These are phyloP conservation scores for Lasioglossum vierecki DNA, from an alignment of 2,888 invertebrate genomes.

Conservation along the genomic window DNA sequence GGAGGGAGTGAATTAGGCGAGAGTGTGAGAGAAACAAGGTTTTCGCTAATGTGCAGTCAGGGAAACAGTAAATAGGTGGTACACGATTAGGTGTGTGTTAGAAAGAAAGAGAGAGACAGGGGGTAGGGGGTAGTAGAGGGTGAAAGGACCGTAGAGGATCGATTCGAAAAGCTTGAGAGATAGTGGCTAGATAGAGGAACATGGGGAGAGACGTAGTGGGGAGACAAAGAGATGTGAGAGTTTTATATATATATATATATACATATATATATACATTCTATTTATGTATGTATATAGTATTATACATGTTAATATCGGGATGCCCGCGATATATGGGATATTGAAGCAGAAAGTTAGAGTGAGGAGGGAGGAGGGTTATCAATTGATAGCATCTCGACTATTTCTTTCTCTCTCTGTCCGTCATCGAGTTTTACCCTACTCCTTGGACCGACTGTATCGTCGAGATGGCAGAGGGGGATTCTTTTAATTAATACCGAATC, in stretches of 20 bases:
- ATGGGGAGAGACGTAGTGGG: neutral
- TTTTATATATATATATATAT: slow-evolving; percentile 30
- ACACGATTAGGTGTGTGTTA: neutral
- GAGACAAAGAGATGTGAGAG: slow-evolving; percentile 35
- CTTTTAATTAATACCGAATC: neutral
- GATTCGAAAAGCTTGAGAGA: slow-evolving; percentile 26
- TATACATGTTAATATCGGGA: slow-evolving; percentile 43
- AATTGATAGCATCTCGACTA: slow-evolving; percentile 64
- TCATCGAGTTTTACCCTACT: neutral
- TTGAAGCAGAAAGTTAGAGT: slow-evolving; percentile 52
- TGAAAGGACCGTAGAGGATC: slow-evolving; percentile 7
- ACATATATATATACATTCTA: slow-evolving; percentile 31
- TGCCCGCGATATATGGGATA: slow-evolving; percentile 43
- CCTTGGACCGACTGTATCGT: neutral
- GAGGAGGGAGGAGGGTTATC: slow-evolving; percentile 62
- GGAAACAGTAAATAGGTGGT: slow-evolving; percentile 21
- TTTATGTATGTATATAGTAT: slow-evolving; percentile 36
- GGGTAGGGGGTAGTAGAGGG: neutral
- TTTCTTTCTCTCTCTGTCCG: slow-evolving; percentile 51
- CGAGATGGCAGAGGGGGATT: slow-evolving; percentile 21
- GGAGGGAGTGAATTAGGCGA: neutral
- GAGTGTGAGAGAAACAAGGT: slow-evolving; percentile 43
- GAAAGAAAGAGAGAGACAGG: neutral
- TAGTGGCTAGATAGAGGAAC: slow-evolving; percentile 4
- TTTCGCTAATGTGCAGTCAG: slow-evolving; percentile 27